Evolutionary conservation across 64 coral and sea anemone species (phyloP).

Genomic region (Dendronephthya gigantea): DNA sequence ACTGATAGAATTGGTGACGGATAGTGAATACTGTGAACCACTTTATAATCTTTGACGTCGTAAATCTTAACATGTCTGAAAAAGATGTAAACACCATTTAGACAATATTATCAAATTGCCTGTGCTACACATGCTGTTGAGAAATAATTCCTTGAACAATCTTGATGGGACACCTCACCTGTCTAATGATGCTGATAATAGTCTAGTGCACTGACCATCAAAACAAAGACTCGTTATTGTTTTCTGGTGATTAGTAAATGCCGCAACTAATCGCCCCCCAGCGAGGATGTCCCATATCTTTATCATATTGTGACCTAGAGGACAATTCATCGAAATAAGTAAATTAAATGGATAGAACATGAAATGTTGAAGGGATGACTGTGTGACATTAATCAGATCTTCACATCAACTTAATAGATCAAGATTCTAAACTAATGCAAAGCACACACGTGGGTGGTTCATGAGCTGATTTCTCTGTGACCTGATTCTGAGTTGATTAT

Average conservation of each 20-base stretch:
- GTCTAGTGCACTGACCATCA: constrained; percentile 62
- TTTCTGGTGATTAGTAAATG: constrained; percentile 96
- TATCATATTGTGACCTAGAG: constrained; percentile 64
- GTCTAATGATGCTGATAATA: constrained; percentile 82
- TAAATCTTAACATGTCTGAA: constrained; percentile 86
- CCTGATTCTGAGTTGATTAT: too few relatives aligned
- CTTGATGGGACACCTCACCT: too few relatives aligned
- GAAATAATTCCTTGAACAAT: neutral
- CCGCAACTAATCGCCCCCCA: constrained; percentile 65
- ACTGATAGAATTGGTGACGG: constrained; percentile 76
- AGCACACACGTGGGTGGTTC: too few relatives aligned
- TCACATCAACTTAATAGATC: too few relatives aligned
- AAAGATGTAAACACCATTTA: neutral
- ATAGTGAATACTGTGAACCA: constrained; percentile 88
- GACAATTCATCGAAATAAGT: too few relatives aligned
- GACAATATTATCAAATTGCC: neutral
- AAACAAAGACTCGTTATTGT: constrained; percentile 85
- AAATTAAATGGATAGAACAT: too few relatives aligned
- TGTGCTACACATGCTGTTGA: too few relatives aligned
- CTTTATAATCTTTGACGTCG: constrained; percentile 89
- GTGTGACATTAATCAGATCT: too few relatives aligned
- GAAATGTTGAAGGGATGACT: too few relatives aligned
- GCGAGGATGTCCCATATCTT: constrained; percentile 92
- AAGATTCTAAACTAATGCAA: too few relatives aligned
- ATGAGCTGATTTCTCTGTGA: too few relatives aligned